Percentiles rank a stretch among this genome's conserved stretches.
Evolutionary conservation across 2,888 invertebrate species (phyloP).

Genomic region (Microplitis deprimator): DNA sequence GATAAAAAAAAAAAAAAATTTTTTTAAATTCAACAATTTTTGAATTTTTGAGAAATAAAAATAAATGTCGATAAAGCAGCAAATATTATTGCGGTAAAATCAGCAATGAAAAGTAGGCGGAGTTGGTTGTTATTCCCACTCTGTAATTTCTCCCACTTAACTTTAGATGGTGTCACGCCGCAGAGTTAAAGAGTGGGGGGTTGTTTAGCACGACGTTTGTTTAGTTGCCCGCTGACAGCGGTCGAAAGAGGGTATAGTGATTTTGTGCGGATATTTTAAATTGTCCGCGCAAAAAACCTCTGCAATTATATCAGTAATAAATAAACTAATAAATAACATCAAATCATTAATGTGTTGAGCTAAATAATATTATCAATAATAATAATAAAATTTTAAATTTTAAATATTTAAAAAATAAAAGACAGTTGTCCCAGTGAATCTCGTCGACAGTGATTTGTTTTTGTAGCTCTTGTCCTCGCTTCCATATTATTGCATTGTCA

Average conservation of each 20-base stretch:
- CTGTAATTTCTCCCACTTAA: slow-evolving; percentile 23
- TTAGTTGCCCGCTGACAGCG: slow-evolving; percentile 71
- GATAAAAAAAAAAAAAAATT: too few species aligned
- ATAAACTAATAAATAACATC: too few species aligned
- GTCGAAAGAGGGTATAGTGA: slow-evolving; percentile 61
- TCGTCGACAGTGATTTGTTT: neutral
- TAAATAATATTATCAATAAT: neutral
- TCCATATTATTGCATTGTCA: slow-evolving; percentile 15
- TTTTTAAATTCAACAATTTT: neutral
- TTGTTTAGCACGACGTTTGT: slow-evolving; percentile 66
- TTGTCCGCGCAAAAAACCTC: slow-evolving; percentile 14
- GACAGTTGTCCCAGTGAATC: neutral
- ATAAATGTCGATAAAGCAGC: neutral
- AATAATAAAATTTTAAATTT: neutral
- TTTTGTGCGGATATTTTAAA: slow-evolving; percentile 46
- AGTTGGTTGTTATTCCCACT: slow-evolving; percentile 41
- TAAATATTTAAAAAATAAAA: neutral
- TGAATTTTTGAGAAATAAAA: neutral
- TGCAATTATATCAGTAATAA: neutral
- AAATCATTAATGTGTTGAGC: neutral
- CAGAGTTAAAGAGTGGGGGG: slow-evolving; percentile 60
- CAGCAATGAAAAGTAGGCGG: slow-evolving; percentile 49
- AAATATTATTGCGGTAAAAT: neutral
- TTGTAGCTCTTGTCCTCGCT: slow-evolving; percentile 2
- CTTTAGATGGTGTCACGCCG: slow-evolving; percentile 56